Conservation (phyloP, 2,113 vertebrate species). For the Morone saxatilis region DNA sequence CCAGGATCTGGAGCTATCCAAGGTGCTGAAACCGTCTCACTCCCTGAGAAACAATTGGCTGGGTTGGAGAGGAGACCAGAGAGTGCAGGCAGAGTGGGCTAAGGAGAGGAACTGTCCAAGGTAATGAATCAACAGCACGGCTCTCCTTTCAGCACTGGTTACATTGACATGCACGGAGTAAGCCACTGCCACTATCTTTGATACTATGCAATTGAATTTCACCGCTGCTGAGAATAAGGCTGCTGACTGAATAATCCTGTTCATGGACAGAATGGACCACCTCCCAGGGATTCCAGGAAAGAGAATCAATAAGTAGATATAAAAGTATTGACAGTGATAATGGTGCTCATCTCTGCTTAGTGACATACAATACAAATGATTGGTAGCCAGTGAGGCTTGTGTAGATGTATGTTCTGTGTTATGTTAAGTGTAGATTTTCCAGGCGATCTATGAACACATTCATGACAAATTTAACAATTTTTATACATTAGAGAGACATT, state of each 20-base stretch:
- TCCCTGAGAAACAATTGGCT: constrained; percentile 28
- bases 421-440: background rate
- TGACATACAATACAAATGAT: background rate
- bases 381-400: background rate
- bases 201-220: constrained; percentile 2
- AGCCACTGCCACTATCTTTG: constrained; percentile 19
- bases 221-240: background rate
- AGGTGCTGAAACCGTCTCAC: constrained; percentile 53
- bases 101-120: constrained; percentile 49
- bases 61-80: background rate
- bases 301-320: background rate
- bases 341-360: background rate
- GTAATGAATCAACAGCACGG: constrained; percentile 41
- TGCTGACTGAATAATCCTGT: background rate
- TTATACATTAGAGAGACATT: too few relatives aligned
- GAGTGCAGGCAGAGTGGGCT: constrained; percentile 27
- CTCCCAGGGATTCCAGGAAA: background rate
- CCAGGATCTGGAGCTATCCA: constrained; percentile 51
- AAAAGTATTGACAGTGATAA: background rate
- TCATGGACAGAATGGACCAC: background rate
- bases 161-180: constrained; percentile 3
- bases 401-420: background rate
- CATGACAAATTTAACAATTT: background rate
- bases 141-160: constrained; percentile 36
- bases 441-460: background rate